Evolutionary conservation across 30 jellyfish, hydroid and myxozoan genomes (phyloP), one percentile per base, ranked within the genome.

Genomic region (Cassiopea xamachana): DNA sequence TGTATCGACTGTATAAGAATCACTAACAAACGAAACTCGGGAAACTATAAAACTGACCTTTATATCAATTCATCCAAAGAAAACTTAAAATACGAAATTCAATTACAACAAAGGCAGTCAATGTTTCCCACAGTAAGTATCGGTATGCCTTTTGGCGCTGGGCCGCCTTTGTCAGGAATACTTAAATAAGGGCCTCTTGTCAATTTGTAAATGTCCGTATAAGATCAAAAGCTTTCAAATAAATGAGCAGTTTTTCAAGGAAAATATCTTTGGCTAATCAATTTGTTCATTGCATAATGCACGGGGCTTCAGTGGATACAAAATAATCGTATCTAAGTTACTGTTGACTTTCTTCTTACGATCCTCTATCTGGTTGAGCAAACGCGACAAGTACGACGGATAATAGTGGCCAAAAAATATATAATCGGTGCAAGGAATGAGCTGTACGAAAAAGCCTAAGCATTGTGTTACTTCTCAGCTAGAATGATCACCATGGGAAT

Each of bases 91-190:
- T 3, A 71, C 27, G 1, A 71, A 71, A 71, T 14, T 71, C 80
- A 55, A 55, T 16, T 16, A 6, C 7, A 1, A 16, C 80, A 71
- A 71, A 71, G 55, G 55, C 80, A 71, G 80, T 71, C 50, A 4
- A 19, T 71, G 15, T 71, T 71, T 71, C 80, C 80, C 80, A 71
- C 80, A 71, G 80, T 71, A 4, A 18, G 80, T 10, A 51, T 55
- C 16, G 17, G 51, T 18, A 16, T 71, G 80, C 80, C 55, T 71
- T 71, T 19, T 1, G 7, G 55, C 7, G 17, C 55, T 16, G 15
- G 39, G 55, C 80, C 80, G 80, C 80, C n/a, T 5, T 71, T n/a
- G 55, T 14, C 51, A 7, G 12, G 55, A 51, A 2, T 71, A 14
- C 80, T 16, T 16, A 51, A 27, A 71, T 71, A 71, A 71, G n/a